Conservation (phyloP, 2,113 vertebrate species). For the Heptranchias perlo region DNA sequence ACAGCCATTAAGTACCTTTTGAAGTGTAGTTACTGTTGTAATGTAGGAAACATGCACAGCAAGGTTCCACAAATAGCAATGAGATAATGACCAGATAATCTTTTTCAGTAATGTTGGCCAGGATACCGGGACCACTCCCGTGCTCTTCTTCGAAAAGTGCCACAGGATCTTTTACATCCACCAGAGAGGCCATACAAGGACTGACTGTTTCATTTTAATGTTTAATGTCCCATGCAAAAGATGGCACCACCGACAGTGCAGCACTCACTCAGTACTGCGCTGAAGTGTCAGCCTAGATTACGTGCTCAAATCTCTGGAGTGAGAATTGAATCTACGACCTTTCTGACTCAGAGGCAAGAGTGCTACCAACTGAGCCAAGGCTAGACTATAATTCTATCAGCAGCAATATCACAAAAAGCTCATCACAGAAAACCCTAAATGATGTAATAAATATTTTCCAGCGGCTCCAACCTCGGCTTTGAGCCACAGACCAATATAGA, state of each 20-base stretch:
- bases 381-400: not conserved
- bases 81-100: not conserved
- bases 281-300: not conserved
- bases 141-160: no score
- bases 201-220: no score
- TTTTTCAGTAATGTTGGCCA: not conserved
- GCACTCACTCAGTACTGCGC: not conserved
- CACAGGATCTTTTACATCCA: no score
- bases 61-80: not conserved
- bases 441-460: conserved; percentile 26
- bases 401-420: not conserved
- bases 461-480: not conserved
- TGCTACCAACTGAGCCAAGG: not conserved
- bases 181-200: no score
- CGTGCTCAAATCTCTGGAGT: not conserved
- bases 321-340: not conserved
- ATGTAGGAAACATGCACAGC: no score
- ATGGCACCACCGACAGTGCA: not conserved
- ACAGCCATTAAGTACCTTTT: no score
- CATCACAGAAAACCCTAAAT: not conserved
- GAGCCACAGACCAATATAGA: conserved; percentile 18
- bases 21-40: no score
- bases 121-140: not conserved
- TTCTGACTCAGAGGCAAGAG: not conserved
- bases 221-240: not conserved